Conservation (phyloP, 2,797 vertebrate species). For the Gorsachius magnificus region DNA sequence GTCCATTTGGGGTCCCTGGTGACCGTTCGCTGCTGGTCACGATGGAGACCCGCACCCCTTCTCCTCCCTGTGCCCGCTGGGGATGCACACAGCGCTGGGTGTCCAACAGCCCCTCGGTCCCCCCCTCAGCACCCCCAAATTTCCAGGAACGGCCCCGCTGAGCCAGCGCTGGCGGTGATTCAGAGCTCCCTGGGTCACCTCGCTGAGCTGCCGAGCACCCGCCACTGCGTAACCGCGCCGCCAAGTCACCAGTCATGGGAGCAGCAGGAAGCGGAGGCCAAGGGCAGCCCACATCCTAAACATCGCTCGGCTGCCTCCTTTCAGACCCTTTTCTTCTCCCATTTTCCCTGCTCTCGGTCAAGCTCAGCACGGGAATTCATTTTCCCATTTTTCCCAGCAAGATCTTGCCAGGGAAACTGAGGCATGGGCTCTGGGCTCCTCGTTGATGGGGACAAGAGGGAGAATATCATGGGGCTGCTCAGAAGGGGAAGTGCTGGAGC, state of each 20-base stretch:
- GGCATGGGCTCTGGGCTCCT: neutral
- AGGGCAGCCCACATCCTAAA: neutral
- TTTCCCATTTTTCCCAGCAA: neutral
- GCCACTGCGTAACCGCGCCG: fast-evolving
- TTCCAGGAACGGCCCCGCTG: neutral
- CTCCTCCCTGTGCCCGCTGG: neutral
- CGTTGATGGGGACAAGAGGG: neutral
- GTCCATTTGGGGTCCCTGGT: neutral
- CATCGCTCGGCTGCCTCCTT: fast-evolving
- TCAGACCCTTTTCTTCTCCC: neutral
- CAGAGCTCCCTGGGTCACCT: neutral
- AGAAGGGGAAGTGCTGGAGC: constrained; percentile 7
- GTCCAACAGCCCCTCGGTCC: neutral
- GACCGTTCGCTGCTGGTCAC: neutral
- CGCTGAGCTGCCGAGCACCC: neutral
- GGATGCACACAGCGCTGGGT: fast-evolving
- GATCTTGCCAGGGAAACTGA: neutral
- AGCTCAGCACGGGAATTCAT: fast-evolving
- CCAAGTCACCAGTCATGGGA: constrained; percentile 21
- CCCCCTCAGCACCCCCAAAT: neutral
- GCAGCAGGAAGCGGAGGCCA: neutral
- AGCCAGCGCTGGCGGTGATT: neutral
- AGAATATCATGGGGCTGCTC: neutral
- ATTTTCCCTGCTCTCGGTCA: neutral
- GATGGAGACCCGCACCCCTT: neutral